These are phyloP conservation scores for Corythornis vintsioides DNA, from an alignment of 2,113 vertebrate genomes.

Conservation along the genomic window DNA sequence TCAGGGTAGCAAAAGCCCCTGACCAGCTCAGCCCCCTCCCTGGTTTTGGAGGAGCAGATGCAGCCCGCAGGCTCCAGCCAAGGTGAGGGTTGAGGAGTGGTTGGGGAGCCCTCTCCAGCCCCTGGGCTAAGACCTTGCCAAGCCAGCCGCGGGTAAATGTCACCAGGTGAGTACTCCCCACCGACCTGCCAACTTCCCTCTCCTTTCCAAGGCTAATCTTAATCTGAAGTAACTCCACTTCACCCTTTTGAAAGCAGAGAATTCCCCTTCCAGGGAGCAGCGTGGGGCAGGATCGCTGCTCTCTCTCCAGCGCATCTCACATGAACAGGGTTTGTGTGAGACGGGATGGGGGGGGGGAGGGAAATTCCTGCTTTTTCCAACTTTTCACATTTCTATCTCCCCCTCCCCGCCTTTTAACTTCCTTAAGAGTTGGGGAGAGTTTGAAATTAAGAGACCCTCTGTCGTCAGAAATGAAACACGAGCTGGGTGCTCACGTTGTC, in stretches of 20 bases:
- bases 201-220: background rate
- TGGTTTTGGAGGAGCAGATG: background rate
- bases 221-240: background rate
- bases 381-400: background rate
- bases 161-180: conserved; percentile 18
- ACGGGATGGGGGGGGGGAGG: no score
- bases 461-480: conserved; percentile 64
- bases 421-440: background rate
- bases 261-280: background rate
- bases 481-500: conserved; percentile 40
- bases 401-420: background rate
- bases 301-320: background rate
- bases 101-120: background rate
- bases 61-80: background rate
- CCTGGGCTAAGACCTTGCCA: background rate
- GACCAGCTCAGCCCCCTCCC: background rate
- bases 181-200: background rate
- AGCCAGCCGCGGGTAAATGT: background rate
- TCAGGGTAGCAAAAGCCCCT: background rate
- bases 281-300: background rate
- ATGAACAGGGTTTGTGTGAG: background rate
- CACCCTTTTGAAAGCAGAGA: background rate
- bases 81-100: background rate
- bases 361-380: background rate
- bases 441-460: conserved; percentile 39